Evolutionary conservation across 1,140 invertebrate genomes (phyloP), one percentile per base, ranked within the genome.

Genomic region (Drosophila parvula): DNA sequence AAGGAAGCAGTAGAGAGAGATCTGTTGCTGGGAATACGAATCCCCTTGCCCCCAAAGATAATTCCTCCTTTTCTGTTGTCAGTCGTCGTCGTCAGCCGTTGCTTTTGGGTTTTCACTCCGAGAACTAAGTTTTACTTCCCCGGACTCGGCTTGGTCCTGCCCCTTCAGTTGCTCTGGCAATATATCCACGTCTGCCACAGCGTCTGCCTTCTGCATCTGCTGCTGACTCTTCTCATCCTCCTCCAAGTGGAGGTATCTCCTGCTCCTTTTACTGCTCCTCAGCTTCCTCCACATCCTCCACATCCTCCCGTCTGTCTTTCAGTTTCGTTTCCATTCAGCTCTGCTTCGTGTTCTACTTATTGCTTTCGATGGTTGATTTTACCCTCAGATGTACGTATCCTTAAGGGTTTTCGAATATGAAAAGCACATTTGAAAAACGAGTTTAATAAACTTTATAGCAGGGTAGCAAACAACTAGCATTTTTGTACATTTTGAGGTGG

Each of bases 111-210:
- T 34, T 70, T 70, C 67, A 45, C 67, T 70, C 28, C 36, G 51
- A 22, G 1, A 22, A 22, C 68, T 53, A 78, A 77, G 74, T 34
- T 47, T 40, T 22, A 27, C 48, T 59, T 27, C 43, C n/a, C 16
- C 22, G 61, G 8, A 38, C 51, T 43, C 27, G 14, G 56, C 30
- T 57, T 40, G 36, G 40, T 61, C 59, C n/a, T 43, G 4, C 10
- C 28, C n/a, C 50, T 45, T 45, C 4, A 22, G 3, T 3, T 22
- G 51, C 58, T 77, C 48, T 59, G 65, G 82, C 76, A 73, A 88
- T 86, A 88, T 86, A 86, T 86, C 68, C 80, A 86, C 79, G 83
- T 86, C 82, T 86, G 82, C 82, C 67, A 83, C 83, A 83, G 71
- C 45, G 82, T 86, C 82, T 86, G 83, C 82, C 68, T 59, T 40